Base-by-base conservation (phyloP, 2,113 vertebrate genomes). In the Cavia porcellus region DNA sequence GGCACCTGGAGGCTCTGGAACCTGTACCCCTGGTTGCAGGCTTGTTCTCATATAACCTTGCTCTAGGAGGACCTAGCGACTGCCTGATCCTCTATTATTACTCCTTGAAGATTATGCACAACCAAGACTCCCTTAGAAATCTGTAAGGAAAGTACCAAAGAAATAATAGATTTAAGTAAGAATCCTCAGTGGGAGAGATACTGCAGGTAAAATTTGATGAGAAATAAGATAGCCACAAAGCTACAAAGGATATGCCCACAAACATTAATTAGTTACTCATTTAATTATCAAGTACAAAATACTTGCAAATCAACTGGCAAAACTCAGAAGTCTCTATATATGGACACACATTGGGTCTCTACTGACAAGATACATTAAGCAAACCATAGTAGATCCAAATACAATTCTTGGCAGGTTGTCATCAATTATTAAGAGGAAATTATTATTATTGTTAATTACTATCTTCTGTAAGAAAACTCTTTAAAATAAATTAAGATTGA, bases 81-180 rank as follows among this genome's bases (percentile, higher is more conserved):
- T 8, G 50, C 7, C 17, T 35, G 70, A 89, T 8, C 64, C 42
- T 62, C 28, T 95, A 74, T 89, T 92, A 91, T 82, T 24, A 89
- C 38, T 90, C n/a, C 38, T 96, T 61, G 87, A 64, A 66, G 62
- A 55, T 28, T 20, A 22, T 45, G 64, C 10, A 38, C 77, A 75
- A 35, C 25, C 79, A 92, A 81, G 83, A 79, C 24, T 55, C 45
- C 50, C 84, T 96, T 94, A 62, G 88, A 93, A 94, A 92, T 61
- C n/a, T 74, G 79, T 30, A 64, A 35, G 66, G 66, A 42, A 68
- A 42, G 50, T 92, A 64, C 24, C 35, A 57, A 52, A 80, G 25
- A 61, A 75, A 59, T 30, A 57, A 45, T 24, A 66, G 45, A 88
- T 90, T 83, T 11, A 75, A 64, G 57, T 5, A 89, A 92, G 61